Evolutionary conservation across 2,113 vertebrate species (phyloP).

Genomic region (Ceyx cyanopectus): DNA sequence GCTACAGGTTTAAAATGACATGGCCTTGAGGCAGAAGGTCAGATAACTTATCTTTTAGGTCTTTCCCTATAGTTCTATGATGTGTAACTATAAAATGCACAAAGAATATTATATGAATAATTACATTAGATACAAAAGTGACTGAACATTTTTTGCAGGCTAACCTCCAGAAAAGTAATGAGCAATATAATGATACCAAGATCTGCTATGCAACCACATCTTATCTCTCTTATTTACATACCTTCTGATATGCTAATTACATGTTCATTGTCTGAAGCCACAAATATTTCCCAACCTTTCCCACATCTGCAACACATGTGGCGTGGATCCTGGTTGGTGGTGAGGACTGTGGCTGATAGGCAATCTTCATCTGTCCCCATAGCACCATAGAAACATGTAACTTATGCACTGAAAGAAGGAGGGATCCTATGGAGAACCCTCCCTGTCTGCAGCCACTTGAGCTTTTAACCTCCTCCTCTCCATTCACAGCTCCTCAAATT

Average conservation of each 20-base stretch:
- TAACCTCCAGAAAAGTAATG: background rate
- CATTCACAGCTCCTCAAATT: background rate
- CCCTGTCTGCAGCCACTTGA: constrained; percentile 1
- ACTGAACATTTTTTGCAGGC: background rate
- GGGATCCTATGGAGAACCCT: constrained; percentile 15
- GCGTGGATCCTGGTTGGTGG: background rate
- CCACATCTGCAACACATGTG: constrained; percentile 15
- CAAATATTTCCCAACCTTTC: constrained; percentile 12
- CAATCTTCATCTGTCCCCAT: background rate
- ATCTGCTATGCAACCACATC: background rate
- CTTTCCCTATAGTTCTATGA: background rate
- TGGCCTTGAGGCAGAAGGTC: background rate
- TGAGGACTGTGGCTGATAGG: background rate
- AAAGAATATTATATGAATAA: background rate
- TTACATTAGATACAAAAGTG: background rate
- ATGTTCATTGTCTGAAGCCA: constrained; percentile 36
- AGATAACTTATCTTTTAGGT: background rate
- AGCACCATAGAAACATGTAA: background rate
- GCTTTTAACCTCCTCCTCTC: constrained; percentile 31
- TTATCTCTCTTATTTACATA: constrained; percentile 12
- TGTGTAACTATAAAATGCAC: background rate
- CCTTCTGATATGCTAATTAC: constrained; percentile 37
- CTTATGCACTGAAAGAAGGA: constrained; percentile 22
- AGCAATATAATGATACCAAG: background rate
- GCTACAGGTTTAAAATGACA: background rate